A percentile compares a stretch with the other conserved stretches of the same genome.
Conservation (phyloP, 2,113 vertebrate species). For the Trogon melanurus region DNA sequence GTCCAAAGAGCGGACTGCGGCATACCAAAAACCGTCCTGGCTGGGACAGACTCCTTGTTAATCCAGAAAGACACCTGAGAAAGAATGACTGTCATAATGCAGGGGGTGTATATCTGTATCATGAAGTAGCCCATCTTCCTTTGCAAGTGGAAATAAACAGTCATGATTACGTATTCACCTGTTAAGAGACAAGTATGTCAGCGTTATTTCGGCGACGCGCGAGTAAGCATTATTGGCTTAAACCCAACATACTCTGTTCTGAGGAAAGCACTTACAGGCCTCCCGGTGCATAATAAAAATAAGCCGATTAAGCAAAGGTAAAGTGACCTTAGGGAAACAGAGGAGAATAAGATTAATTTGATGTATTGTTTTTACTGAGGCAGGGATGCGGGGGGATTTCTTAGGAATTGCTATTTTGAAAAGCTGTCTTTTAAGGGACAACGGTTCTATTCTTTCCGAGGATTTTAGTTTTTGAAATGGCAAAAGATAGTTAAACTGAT, state of each 20-base stretch:
- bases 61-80: slow-evolving; percentile 99
- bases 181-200: slow-evolving; percentile 70
- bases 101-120: slow-evolving; percentile 97
- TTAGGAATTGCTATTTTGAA: background rate
- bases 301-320: slow-evolving; percentile 9
- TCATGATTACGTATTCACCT: slow-evolving; percentile 98
- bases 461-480: background rate
- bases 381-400: background rate
- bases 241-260: background rate
- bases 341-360: background rate
- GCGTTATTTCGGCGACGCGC: slow-evolving; percentile 23
- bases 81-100: slow-evolving; percentile 97
- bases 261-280: background rate
- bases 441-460: background rate
- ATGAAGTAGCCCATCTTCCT: slow-evolving; percentile 99
- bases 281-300: background rate
- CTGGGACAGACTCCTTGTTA: slow-evolving; percentile 96
- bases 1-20: background rate
- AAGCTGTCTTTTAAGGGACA: background rate
- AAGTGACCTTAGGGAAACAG: background rate
- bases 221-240: slow-evolving; percentile 23
- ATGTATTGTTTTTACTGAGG: background rate
- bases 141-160: slow-evolving; percentile 95
- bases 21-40: slow-evolving; percentile 96
- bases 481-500: background rate